Conservation (phyloP, 2,797 vertebrate species). For the Eulemur mongoz region DNA sequence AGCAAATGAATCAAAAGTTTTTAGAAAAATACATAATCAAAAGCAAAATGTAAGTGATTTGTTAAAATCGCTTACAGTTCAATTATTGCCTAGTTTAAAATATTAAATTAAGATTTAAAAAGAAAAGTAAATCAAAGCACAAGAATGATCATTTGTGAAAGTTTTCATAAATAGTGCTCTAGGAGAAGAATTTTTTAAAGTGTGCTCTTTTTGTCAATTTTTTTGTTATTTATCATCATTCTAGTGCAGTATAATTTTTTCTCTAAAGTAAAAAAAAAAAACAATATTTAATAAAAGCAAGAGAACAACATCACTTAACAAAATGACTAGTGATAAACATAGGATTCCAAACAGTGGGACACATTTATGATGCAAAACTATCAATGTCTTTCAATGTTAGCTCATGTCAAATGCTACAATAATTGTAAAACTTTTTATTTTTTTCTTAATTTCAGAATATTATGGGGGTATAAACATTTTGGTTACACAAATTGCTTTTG, state of each 20-base stretch:
- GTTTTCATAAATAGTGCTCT: background rate
- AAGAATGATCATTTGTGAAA: background rate
- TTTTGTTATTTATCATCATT: background rate
- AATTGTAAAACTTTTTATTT: background rate
- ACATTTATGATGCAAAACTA: background rate
- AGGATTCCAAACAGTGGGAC: background rate
- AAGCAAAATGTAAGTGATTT: slow-evolving; percentile 3
- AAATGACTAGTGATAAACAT: background rate
- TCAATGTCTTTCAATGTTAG: background rate
- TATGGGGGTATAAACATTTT: no score
- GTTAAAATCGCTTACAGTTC: background rate
- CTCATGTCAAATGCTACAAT: background rate
- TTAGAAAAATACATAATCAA: background rate
- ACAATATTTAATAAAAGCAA: background rate
- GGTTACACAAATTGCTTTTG: no score
- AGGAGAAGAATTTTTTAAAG: background rate
- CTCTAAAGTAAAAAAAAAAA: background rate
- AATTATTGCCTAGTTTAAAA: background rate
- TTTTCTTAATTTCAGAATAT: no score
- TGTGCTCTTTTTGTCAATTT: background rate
- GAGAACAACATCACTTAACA: background rate
- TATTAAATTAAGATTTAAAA: slow-evolving; percentile 8
- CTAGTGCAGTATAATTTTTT: background rate
- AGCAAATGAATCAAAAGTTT: background rate
- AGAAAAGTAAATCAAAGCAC: background rate